Evolutionary conservation across 2,797 vertebrate genomes (phyloP).

Genomic region (Oreortyx pictus): DNA sequence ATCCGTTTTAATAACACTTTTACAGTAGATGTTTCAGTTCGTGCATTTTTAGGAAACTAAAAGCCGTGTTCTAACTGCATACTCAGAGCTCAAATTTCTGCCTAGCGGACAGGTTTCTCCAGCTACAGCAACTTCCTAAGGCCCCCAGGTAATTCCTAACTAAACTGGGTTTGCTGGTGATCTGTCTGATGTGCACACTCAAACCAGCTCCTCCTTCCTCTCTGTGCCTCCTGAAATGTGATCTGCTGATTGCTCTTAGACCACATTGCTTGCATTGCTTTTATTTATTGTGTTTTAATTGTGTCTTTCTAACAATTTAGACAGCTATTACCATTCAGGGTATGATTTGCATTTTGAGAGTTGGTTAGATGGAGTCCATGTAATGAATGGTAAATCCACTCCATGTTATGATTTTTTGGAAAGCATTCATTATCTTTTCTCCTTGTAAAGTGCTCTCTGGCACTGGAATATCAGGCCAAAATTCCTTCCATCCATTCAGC

Average conservation of each 20-base stretch:
- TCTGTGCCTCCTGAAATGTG: background rate
- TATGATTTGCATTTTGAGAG: background rate
- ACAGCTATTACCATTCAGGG: background rate
- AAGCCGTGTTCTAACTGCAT: background rate
- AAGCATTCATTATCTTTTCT: background rate
- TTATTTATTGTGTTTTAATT: background rate
- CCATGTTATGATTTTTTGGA: background rate
- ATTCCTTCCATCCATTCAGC: background rate
- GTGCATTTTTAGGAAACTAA: background rate
- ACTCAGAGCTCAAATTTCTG: background rate
- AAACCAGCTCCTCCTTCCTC: background rate
- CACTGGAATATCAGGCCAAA: background rate
- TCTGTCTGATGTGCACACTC: rapidly evolving
- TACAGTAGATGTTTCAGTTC: background rate
- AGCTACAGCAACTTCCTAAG: too few relatives aligned
- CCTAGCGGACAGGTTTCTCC: too few relatives aligned
- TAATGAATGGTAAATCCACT: background rate
- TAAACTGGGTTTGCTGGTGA: background rate
- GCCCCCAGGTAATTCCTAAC: background rate
- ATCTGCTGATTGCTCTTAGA: background rate
- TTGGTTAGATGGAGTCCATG: background rate
- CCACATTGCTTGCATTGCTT: background rate
- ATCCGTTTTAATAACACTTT: background rate
- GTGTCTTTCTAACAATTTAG: background rate
- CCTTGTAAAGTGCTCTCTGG: background rate